Evolutionary conservation across 2,797 vertebrate genomes (phyloP).

Genomic region (Myripristis murdjan): DNA sequence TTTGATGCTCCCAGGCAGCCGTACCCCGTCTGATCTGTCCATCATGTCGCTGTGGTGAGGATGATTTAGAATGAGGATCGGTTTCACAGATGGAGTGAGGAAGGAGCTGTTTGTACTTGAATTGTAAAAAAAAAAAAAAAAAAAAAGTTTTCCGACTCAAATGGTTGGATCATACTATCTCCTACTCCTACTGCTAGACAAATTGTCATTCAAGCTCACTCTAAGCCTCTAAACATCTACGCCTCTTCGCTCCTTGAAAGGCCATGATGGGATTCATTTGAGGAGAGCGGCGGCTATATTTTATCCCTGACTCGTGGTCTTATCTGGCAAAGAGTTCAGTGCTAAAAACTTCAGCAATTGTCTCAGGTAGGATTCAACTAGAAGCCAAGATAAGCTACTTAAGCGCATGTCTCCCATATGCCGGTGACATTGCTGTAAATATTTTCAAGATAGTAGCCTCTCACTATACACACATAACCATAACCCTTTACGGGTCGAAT

Average conservation of each 20-base stretch:
- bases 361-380: slow-evolving; percentile 33
- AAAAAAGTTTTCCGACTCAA: slow-evolving; percentile 32
- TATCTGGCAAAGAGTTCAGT: slow-evolving; percentile 21
- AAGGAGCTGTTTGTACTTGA: slow-evolving; percentile 3
- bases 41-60: not conserved
- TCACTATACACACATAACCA: slow-evolving; percentile 34
- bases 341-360: slow-evolving; percentile 28
- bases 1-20: too few relatives aligned
- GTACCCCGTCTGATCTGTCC: too few relatives aligned
- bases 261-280: slow-evolving; percentile 12
- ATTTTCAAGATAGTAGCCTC: slow-evolving; percentile 35
- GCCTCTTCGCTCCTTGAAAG: slow-evolving; percentile 31
- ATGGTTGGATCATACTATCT: slow-evolving; percentile 39
- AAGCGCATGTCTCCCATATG: slow-evolving; percentile 42
- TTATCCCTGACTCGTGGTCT: slow-evolving; percentile 37
- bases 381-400: slow-evolving; percentile 38
- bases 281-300: slow-evolving; percentile 49
- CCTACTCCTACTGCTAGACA: slow-evolving; percentile 27
- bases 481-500: slow-evolving; percentile 41
- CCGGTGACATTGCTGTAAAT: slow-evolving; percentile 57
- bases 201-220: slow-evolving; percentile 27
- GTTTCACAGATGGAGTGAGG: slow-evolving; percentile 35
- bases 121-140: slow-evolving; percentile 9
- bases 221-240: slow-evolving; percentile 47
- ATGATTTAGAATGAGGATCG: slow-evolving; percentile 12